A percentile compares a stretch with the other conserved stretches of the same genome.
Conservation (phyloP, 2,888 invertebrate genomes). For the Caenorhabditis parvicauda region DNA sequence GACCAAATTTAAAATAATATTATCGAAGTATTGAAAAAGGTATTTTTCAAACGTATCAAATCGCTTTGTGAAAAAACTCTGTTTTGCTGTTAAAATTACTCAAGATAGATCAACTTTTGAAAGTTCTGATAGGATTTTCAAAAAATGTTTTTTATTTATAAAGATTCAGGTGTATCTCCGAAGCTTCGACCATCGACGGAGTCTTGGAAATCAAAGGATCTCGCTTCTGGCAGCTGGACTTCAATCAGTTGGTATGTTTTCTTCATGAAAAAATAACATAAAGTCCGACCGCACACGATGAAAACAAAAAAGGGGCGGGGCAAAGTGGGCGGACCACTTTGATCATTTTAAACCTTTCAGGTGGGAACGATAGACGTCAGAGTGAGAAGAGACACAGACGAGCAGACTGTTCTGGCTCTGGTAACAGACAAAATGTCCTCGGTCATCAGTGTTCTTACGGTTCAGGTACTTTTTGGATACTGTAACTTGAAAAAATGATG, state of each 20-base stretch:
- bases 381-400: constrained; percentile 70
- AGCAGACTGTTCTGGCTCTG: constrained; percentile 69
- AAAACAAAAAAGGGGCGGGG: too few relatives aligned
- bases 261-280: background rate
- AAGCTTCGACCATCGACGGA: constrained; percentile 71
- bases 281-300: background rate
- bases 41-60: too few relatives aligned
- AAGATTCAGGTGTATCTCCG: constrained; percentile 68
- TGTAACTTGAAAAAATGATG: too few relatives aligned
- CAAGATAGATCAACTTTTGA: too few relatives aligned
- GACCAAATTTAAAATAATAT: too few relatives aligned
- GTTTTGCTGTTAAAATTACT: too few relatives aligned
- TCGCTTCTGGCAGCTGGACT: constrained; percentile 72
- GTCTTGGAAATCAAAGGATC: constrained; percentile 71
- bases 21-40: too few relatives aligned
- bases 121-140: too few relatives aligned
- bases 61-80: too few relatives aligned
- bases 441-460: constrained; percentile 68
- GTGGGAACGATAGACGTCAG: constrained; percentile 68
- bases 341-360: constrained; percentile 64
- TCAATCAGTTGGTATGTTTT: constrained; percentile 66
- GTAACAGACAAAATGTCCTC: constrained; percentile 69
- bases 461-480: constrained; percentile 66
- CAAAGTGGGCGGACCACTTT: too few relatives aligned
- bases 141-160: background rate